Evolutionary conservation across 1,140 invertebrate species (phyloP).

Genomic region (Sycophila sp.): DNA sequence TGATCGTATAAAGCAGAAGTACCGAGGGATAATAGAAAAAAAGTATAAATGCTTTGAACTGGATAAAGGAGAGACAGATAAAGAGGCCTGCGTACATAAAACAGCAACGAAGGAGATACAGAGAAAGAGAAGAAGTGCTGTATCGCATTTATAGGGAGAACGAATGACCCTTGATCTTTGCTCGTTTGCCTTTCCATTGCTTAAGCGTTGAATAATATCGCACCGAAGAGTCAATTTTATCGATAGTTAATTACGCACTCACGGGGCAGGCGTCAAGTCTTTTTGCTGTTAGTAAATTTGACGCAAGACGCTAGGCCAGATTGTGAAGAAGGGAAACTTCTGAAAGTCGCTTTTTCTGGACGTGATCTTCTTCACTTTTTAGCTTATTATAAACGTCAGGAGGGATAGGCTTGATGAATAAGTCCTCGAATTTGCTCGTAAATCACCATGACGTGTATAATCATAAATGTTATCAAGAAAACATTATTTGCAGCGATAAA

Average conservation of each 20-base stretch:
- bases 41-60: too few relatives aligned
- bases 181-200: conserved; percentile 11
- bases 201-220: background rate
- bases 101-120: background rate
- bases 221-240: background rate
- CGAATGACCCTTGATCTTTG: conserved; percentile 2
- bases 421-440: too few relatives aligned
- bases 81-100: background rate
- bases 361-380: too few relatives aligned
- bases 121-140: background rate
- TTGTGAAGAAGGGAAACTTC: too few relatives aligned
- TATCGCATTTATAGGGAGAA: background rate
- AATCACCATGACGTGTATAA: too few relatives aligned
- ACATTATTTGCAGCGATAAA: too few relatives aligned
- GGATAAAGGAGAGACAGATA: background rate
- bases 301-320: too few relatives aligned
- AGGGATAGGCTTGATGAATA: too few relatives aligned
- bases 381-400: too few relatives aligned
- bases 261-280: background rate
- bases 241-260: conserved; percentile 4
- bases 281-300: background rate
- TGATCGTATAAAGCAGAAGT: background rate
- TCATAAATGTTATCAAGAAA: too few relatives aligned
- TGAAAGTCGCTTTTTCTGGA: too few relatives aligned
- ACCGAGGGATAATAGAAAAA: background rate